These are phyloP conservation scores for Cosmorhoe ocellata DNA, from an alignment of 2,888 invertebrate species.

Conservation along the genomic window DNA sequence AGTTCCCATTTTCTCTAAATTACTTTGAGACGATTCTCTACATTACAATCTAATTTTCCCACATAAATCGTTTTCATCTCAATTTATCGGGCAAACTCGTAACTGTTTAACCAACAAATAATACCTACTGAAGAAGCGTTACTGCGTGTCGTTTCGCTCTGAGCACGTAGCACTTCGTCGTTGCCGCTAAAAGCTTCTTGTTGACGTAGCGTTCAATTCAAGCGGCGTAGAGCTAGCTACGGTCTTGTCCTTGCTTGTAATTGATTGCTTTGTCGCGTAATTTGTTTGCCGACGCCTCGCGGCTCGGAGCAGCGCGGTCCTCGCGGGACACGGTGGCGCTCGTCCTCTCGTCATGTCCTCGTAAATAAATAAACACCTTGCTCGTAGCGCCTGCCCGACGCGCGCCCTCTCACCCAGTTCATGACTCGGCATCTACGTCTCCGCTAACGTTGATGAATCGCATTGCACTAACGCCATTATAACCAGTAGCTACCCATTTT, in stretches of 20 bases:
- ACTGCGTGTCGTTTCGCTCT: constrained; percentile 50
- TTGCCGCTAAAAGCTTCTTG: constrained; percentile 78
- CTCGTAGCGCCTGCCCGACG: constrained; percentile 26
- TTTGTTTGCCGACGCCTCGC: constrained; percentile 72
- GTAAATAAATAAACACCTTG: constrained; percentile 75
- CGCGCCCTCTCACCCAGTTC: constrained; percentile 30
- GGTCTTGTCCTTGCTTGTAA: constrained; percentile 77
- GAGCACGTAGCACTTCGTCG: constrained; percentile 64
- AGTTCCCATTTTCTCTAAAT: constrained; percentile 72
- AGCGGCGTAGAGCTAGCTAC: constrained; percentile 62
- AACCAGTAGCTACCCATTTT: background rate
- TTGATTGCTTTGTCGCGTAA: constrained; percentile 82
- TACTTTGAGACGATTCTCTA: constrained; percentile 67
- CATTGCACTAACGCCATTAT: constrained; percentile 37
- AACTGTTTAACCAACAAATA: constrained; percentile 55
- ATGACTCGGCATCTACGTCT: constrained; percentile 59
- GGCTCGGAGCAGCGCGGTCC: constrained; percentile 57
- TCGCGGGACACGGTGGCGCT: constrained; percentile 66
- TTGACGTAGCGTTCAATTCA: constrained; percentile 79
- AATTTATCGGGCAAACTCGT: constrained; percentile 45
- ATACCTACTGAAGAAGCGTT: constrained; percentile 47
- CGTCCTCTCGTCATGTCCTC: constrained; percentile 67
- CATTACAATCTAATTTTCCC: constrained; percentile 70
- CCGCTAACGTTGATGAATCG: constrained; percentile 52
- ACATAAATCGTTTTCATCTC: constrained; percentile 60